These are phyloP conservation scores for Lithophane semibrunnea DNA, from an alignment of 2,888 invertebrate species.

Conservation along the genomic window DNA sequence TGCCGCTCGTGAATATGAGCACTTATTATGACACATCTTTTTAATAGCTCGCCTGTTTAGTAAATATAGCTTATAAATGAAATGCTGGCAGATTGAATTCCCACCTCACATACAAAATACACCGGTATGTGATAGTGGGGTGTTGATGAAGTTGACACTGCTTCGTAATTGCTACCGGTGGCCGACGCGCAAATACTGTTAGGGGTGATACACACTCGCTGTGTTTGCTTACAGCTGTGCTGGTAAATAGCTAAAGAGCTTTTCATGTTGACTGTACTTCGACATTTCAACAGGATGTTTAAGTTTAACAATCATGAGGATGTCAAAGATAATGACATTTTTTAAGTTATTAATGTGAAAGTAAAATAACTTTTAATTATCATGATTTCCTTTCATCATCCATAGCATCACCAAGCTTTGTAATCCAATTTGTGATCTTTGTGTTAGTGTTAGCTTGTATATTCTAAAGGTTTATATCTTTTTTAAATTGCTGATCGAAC, in stretches of 20 bases:
- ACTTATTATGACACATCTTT: too few species aligned
- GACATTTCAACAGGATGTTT: neutral
- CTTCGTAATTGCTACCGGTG: slow-evolving; percentile 30
- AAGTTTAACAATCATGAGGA: neutral
- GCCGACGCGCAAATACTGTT: slow-evolving; percentile 21
- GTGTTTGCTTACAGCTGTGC: neutral
- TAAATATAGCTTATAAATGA: neutral
- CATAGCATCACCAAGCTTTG: too few species aligned
- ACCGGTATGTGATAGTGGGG: neutral
- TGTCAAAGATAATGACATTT: neutral
- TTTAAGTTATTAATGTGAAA: neutral
- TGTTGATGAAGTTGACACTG: slow-evolving; percentile 52
- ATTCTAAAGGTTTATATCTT: too few species aligned
- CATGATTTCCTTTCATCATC: too few species aligned
- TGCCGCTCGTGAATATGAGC: too few species aligned
- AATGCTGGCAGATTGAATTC: neutral
- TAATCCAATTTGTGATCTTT: too few species aligned
- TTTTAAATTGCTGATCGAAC: too few species aligned
- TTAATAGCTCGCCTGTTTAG: neutral
- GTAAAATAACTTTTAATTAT: neutral
- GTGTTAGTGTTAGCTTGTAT: too few species aligned
- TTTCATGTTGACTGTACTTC: slow-evolving; percentile 16
- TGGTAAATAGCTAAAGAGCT: neutral
- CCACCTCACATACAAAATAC: neutral
- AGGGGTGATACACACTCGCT: slow-evolving; percentile 12